Evolutionary conservation across 2,797 vertebrate genomes (phyloP), one percentile per base, ranked within the genome.

Genomic region (Lutjanus argentimaculatus): DNA sequence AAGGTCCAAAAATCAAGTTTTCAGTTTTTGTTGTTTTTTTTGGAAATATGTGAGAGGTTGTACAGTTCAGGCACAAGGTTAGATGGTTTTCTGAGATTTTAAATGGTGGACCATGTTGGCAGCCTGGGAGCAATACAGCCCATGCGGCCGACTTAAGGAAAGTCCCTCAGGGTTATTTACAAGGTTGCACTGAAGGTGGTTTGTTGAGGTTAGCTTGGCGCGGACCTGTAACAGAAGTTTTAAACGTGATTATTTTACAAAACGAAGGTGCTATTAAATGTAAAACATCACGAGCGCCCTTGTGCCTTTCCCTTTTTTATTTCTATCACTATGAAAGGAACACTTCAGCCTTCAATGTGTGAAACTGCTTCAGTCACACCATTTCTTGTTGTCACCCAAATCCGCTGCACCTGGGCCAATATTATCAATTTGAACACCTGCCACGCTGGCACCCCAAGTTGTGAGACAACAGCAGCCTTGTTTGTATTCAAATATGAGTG

Each of bases 381-480:
- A 52, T 83, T 82, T 77, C 53, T 74, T 74, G 67, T 71, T 85
- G 71, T 72, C 88, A 68, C 80, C 69, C 72, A 79, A 78, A 79
- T 80, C 78, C 76, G 80, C 77, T 70, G 78, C 85, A 91, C 84
- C 88, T 88, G 80, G 21, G 81, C 89, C 86, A 85, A 43, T 62
- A 76, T 79, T 77, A 82, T 81, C 77, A 87, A 68, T 86, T 21
- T 71, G 70, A 92, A 88, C 89, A 90, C 86, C 83, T 92, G 89
- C 81, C 83, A 80, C 19, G 65, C 77, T 86, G 80, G 84, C 80
- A 85, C 46, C 59, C 49, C 40, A 10, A 65, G 69, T 72, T 70
- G 65, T 57, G 62, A 77, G 76, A 89, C 80, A 83, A 88, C 79
- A 72, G 70, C 75, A 52, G 74, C 72, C 85, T 84, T 84, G 82